These are phyloP conservation scores for Chaetura pelagica DNA, from an alignment of 2,113 vertebrate genomes.

Conservation along the genomic window DNA sequence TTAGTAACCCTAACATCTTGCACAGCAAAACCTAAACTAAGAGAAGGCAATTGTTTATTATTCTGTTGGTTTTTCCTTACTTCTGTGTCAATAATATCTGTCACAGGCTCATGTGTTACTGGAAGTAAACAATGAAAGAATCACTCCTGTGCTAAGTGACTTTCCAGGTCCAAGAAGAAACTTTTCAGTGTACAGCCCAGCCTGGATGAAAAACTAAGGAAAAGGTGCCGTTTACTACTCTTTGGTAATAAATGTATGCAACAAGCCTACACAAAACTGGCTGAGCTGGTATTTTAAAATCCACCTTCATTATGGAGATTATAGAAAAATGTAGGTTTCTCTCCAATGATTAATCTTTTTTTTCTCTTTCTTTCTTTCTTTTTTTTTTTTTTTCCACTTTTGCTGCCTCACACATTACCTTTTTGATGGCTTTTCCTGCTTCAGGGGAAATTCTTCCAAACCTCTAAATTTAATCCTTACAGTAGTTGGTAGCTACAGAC, in stretches of 20 bases:
- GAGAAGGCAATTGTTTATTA: not conserved
- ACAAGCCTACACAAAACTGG: not conserved
- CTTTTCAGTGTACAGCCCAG: not conserved
- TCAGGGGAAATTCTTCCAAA: slow-evolving; percentile 47
- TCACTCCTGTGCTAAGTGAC: not conserved
- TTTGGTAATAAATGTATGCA: not conserved
- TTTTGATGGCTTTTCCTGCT: slow-evolving; percentile 60
- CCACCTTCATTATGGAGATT: not conserved
- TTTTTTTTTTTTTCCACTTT: not conserved
- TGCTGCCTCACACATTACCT: slow-evolving; percentile 4
- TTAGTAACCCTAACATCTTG: not conserved
- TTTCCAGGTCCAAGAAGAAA: not conserved
- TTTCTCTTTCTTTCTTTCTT: too few species aligned
- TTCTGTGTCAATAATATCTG: not conserved
- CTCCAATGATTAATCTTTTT: not conserved
- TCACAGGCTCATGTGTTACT: not conserved
- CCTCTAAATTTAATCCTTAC: not conserved
- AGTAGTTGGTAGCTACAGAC: not conserved
- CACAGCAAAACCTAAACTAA: not conserved
- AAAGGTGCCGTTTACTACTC: not conserved
- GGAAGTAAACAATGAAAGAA: not conserved
- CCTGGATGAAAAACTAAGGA: not conserved
- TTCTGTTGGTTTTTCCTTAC: not conserved
- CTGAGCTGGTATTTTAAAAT: not conserved
- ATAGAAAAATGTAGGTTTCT: not conserved